These are phyloP conservation scores for Drosophila atroscutellata DNA, from an alignment of 2,888 invertebrate species.

Conservation along the genomic window DNA sequence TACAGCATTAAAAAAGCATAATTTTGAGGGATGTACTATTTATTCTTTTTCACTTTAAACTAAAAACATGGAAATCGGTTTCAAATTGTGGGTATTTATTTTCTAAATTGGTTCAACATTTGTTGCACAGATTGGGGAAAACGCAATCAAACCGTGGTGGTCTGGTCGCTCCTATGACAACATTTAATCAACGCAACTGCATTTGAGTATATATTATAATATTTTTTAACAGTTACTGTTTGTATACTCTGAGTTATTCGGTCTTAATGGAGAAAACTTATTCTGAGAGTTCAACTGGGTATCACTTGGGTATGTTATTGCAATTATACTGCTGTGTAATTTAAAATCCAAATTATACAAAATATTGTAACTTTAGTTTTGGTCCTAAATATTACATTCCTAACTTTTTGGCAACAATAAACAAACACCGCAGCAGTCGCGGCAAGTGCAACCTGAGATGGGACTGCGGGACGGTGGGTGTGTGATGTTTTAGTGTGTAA, in stretches of 20 bases:
- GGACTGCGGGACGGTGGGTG: neutral
- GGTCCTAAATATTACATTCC: slow-evolving; percentile 42
- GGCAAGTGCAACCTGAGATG: neutral
- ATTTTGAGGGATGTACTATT: neutral
- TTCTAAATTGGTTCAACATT: neutral
- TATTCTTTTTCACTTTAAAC: neutral
- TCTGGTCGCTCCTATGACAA: neutral
- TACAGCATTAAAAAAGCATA: too few relatives aligned
- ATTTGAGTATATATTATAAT: neutral
- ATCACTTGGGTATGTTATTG: neutral
- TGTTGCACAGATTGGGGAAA: neutral
- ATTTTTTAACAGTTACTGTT: neutral
- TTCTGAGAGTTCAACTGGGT: neutral
- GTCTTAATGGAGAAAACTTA: neutral
- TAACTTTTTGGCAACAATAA: slow-evolving; percentile 40
- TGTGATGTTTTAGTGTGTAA: neutral
- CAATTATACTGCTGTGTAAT: neutral
- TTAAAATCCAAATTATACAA: neutral
- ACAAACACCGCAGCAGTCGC: slow-evolving; percentile 35
- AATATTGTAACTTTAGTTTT: slow-evolving; percentile 10
- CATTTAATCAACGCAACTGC: neutral
- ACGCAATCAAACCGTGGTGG: neutral
- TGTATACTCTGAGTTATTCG: neutral
- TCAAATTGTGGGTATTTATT: neutral
- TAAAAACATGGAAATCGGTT: too few relatives aligned